Conservation (phyloP, 2,888 invertebrate genomes). For the Dichetophora obliterata region DNA sequence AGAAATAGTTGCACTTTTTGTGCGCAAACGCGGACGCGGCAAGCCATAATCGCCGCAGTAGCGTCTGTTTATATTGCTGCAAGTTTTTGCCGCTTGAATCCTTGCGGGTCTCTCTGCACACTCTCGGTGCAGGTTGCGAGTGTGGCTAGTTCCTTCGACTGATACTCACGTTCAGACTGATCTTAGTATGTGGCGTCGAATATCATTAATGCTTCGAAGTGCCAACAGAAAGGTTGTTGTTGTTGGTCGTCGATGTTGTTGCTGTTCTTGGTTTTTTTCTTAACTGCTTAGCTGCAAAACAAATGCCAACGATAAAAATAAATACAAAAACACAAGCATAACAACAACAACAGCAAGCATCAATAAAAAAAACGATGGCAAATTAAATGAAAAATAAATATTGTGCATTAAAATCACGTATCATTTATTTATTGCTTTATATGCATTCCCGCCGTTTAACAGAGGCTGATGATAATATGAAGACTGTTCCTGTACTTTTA, state of each 20-base stretch:
- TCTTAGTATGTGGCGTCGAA: slow-evolving; percentile 67
- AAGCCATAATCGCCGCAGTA: slow-evolving; percentile 11
- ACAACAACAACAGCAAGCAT: slow-evolving; percentile 40
- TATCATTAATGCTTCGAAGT: slow-evolving; percentile 67
- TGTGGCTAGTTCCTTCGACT: background rate
- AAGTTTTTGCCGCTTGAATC: slow-evolving; percentile 36
- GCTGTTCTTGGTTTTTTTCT: slow-evolving; percentile 50
- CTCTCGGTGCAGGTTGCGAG: slow-evolving; percentile 36
- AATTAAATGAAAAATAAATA: slow-evolving; percentile 63
- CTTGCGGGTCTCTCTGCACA: slow-evolving; percentile 41
- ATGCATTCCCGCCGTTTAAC: slow-evolving; percentile 56
- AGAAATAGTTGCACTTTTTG: slow-evolving; percentile 66
- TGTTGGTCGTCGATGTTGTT: slow-evolving; percentile 51
- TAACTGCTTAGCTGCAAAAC: slow-evolving; percentile 53
- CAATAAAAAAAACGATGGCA: slow-evolving; percentile 53
- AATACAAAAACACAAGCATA: slow-evolving; percentile 43
- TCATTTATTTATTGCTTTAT: slow-evolving; percentile 70
- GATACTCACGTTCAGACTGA: slow-evolving; percentile 45
- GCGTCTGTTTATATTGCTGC: slow-evolving; percentile 33
- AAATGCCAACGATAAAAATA: slow-evolving; percentile 63
- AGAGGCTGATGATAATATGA: slow-evolving; percentile 36
- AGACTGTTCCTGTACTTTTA: background rate
- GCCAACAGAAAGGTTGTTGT: slow-evolving; percentile 65
- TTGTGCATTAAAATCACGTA: slow-evolving; percentile 71
- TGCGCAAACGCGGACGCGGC: slow-evolving; percentile 8